Conservation (phyloP, 1,140 invertebrate genomes). For the Drosophila nasuta region DNA sequence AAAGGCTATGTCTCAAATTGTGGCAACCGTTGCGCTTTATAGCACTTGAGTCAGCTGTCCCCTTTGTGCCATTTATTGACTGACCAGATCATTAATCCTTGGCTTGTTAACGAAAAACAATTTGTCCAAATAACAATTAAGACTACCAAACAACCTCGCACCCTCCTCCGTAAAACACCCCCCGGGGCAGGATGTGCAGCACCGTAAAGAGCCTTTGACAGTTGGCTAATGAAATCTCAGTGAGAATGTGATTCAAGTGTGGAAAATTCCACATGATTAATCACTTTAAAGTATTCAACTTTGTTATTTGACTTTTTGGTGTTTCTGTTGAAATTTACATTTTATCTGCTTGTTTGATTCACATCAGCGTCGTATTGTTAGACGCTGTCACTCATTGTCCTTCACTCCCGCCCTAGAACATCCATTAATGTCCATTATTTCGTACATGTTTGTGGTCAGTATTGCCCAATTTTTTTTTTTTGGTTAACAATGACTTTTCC, state of each 20-base stretch:
- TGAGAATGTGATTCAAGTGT: conserved; percentile 54
- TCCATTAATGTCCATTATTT: conserved; percentile 40
- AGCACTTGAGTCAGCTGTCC: conserved; percentile 6
- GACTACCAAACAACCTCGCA: conserved; percentile 39
- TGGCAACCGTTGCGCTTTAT: conserved; percentile 71
- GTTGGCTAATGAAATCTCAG: conserved; percentile 67
- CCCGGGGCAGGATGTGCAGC: conserved; percentile 6
- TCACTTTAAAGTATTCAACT: conserved; percentile 29
- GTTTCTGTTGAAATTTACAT: conserved; percentile 53
- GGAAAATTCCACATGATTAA: conserved; percentile 51
- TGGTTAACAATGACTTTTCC: conserved; percentile 34
- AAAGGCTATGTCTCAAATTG: conserved; percentile 37
- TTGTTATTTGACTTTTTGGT: conserved; percentile 18
- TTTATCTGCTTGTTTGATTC: conserved; percentile 16
- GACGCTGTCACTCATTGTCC: conserved; percentile 7
- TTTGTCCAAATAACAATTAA: conserved; percentile 78
- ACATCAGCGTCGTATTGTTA: conserved; percentile 7
- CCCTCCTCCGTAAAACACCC: conserved; percentile 36
- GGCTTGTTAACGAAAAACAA: conserved; percentile 71
- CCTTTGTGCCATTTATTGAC: conserved; percentile 31
- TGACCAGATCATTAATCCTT: conserved; percentile 74
- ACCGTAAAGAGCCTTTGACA: conserved; percentile 53
- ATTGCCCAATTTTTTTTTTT: conserved; percentile 32
- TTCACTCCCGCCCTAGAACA: conserved; percentile 5
- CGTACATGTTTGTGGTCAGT: conserved; percentile 7